These are phyloP conservation scores for Manacus vitellinus DNA, from an alignment of 2,113 vertebrate genomes.

Conservation along the genomic window DNA sequence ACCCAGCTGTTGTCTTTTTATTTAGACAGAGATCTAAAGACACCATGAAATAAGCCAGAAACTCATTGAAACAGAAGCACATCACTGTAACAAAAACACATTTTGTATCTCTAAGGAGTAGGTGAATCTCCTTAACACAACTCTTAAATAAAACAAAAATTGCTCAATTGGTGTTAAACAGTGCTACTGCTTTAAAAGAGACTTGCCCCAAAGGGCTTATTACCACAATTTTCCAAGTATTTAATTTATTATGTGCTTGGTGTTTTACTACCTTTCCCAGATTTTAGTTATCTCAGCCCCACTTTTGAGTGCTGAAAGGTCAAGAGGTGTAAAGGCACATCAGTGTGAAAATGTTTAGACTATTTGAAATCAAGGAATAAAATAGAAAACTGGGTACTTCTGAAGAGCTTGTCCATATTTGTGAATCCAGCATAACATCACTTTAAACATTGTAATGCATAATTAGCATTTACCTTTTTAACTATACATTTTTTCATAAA, in stretches of 20 bases:
- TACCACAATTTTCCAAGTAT: constrained; percentile 34
- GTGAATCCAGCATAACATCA: neutral
- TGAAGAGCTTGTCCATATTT: neutral
- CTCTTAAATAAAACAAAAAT: constrained; percentile 23
- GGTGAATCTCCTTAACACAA: neutral
- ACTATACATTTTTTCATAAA: neutral
- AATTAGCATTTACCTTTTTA: neutral
- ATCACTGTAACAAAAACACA: neutral
- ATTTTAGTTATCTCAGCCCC: neutral
- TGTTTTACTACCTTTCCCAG: neutral
- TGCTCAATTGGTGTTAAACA: constrained; percentile 9
- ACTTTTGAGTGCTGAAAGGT: constrained; percentile 41
- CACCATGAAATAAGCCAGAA: neutral
- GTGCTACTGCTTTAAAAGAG: constrained; percentile 11
- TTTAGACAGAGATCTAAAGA: neutral
- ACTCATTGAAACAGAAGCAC: neutral
- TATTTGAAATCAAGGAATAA: constrained; percentile 41
- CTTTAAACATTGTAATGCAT: neutral
- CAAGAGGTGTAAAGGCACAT: constrained; percentile 5
- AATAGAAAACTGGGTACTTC: constrained; percentile 5
- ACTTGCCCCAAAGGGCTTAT: constrained; percentile 32
- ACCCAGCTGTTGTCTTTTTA: neutral
- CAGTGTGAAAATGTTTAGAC: neutral
- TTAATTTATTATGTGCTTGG: constrained; percentile 5
- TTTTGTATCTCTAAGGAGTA: neutral